Evolutionary conservation across 1,140 invertebrate genomes (phyloP).

Genomic region (Zelostemma sp.): DNA sequence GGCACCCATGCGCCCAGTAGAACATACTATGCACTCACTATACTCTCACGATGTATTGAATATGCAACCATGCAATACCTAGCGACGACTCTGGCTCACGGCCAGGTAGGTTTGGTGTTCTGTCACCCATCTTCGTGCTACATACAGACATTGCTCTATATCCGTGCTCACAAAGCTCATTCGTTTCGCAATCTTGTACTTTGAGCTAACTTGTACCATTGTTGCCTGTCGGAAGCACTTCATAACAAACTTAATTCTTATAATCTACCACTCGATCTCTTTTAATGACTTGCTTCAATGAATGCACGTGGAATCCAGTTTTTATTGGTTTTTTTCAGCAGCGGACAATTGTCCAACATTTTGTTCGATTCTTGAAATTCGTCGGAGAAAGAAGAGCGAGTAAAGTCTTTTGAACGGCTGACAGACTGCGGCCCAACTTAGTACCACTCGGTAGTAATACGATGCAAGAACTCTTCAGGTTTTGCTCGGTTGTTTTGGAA

Average conservation of each 20-base stretch:
- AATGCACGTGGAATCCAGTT: too few relatives aligned
- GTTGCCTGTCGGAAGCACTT: too few relatives aligned
- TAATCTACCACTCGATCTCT: background rate
- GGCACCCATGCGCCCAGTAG: slow-evolving; percentile 52
- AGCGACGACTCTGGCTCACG: slow-evolving; percentile 54
- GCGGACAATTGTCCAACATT: slow-evolving; percentile 28
- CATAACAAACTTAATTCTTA: background rate
- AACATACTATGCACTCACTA: slow-evolving; percentile 48
- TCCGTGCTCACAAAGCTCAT: background rate
- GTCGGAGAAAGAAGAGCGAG: slow-evolving; percentile 33
- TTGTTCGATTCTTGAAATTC: slow-evolving; percentile 35
- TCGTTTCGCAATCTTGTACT: slow-evolving; percentile 6
- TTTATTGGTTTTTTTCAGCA: background rate
- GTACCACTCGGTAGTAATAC: slow-evolving; percentile 55
- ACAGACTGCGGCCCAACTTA: slow-evolving; percentile 52
- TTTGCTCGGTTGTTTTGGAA: slow-evolving; percentile 53
- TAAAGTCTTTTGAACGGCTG: slow-evolving; percentile 40
- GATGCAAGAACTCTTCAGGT: slow-evolving; percentile 42
- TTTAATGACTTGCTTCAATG: too few relatives aligned
- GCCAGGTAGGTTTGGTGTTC: slow-evolving; percentile 63
- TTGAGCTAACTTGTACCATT: background rate
- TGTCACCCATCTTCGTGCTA: slow-evolving; percentile 49
- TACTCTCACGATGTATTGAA: slow-evolving; percentile 25
- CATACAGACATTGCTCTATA: slow-evolving; percentile 8
- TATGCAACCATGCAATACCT: slow-evolving; percentile 36